Evolutionary conservation across 2,797 vertebrate genomes (phyloP).

Genomic region (Microctenopoma lineatum): DNA sequence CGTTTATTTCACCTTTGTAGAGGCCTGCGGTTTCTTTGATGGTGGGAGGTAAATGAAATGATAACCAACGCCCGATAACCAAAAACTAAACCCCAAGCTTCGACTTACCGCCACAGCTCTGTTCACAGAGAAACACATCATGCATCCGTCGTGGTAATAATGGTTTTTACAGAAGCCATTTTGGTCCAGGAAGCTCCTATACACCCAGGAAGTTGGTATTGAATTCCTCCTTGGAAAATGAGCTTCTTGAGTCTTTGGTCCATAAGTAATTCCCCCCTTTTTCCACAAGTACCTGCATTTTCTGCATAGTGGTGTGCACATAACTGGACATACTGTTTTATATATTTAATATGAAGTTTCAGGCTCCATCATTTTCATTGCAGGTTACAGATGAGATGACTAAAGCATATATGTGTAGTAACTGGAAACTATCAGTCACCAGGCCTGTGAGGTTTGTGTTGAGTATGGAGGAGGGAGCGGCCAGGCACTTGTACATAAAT

Average conservation of each 20-base stretch:
- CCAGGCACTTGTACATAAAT: slow-evolving; percentile 18
- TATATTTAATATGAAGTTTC: slow-evolving; percentile 22
- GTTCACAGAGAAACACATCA: slow-evolving; percentile 45
- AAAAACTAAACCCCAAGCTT: slow-evolving; percentile 41
- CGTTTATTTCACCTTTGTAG: slow-evolving; percentile 67
- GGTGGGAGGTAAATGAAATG: slow-evolving; percentile 69
- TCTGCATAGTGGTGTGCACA: slow-evolving; percentile 3
- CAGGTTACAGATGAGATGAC: slow-evolving; percentile 63
- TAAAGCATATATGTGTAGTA: slow-evolving; percentile 47
- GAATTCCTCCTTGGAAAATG: slow-evolving; percentile 33
- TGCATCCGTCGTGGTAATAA: slow-evolving; percentile 47
- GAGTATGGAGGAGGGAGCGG: slow-evolving; percentile 17
- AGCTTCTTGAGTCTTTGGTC: slow-evolving; percentile 20
- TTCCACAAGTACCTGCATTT: slow-evolving; percentile 7
- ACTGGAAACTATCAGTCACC: too few relatives aligned
- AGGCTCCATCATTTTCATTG: slow-evolving; percentile 54
- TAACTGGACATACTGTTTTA: background rate
- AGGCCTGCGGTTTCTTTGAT: slow-evolving; percentile 65
- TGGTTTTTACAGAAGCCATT: slow-evolving; percentile 47
- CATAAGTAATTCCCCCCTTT: slow-evolving; percentile 17
- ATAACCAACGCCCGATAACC: too few relatives aligned
- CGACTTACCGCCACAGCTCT: slow-evolving; percentile 39
- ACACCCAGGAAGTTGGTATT: slow-evolving; percentile 8
- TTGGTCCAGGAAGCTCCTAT: slow-evolving; percentile 34
- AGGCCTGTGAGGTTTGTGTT: too few relatives aligned